Evolutionary conservation across 92 coral and sea anemone species (phyloP).

Genomic region (Parazoanthus darwini): DNA sequence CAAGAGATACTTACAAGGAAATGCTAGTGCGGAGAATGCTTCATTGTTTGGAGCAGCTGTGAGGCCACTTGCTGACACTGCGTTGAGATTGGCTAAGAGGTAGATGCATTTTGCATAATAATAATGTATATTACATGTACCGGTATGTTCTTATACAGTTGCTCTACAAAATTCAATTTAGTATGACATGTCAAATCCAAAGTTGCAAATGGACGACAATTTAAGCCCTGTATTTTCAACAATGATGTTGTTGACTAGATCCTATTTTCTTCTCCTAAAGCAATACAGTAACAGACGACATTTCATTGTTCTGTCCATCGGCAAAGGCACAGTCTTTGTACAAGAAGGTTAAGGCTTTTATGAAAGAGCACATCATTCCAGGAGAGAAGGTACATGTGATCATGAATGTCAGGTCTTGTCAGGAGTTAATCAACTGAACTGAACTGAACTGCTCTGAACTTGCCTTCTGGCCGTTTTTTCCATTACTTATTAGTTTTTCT

Average conservation of each 20-base stretch:
- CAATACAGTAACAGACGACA: conserved; percentile 21
- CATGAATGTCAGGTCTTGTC: too few species aligned
- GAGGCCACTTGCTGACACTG: conserved; percentile 72
- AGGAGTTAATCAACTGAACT: too few species aligned
- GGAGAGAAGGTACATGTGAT: conserved; percentile 71
- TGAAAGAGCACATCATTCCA: conserved; percentile 79
- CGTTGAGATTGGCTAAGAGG: conserved; percentile 61
- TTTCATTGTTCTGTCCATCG: conserved; percentile 69
- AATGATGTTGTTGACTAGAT: not conserved
- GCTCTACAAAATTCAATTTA: not conserved
- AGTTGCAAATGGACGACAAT: not conserved
- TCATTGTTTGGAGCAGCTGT: conserved; percentile 59
- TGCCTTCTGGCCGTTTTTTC: too few species aligned
- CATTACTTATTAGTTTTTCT: too few species aligned
- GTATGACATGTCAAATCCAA: not conserved
- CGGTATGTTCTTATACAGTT: too few species aligned
- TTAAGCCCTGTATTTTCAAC: not conserved
- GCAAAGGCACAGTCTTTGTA: conserved; percentile 64
- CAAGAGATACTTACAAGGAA: conserved; percentile 85
- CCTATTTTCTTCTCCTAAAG: not conserved
- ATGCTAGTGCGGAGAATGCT: conserved; percentile 93
- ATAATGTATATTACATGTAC: not conserved
- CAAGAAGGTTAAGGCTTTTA: conserved; percentile 67
- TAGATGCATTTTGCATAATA: conserved; percentile 14
- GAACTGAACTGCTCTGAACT: too few species aligned